Evolutionary conservation across 2,888 invertebrate genomes (phyloP).

Genomic region (Scrobipalpa costella): DNA sequence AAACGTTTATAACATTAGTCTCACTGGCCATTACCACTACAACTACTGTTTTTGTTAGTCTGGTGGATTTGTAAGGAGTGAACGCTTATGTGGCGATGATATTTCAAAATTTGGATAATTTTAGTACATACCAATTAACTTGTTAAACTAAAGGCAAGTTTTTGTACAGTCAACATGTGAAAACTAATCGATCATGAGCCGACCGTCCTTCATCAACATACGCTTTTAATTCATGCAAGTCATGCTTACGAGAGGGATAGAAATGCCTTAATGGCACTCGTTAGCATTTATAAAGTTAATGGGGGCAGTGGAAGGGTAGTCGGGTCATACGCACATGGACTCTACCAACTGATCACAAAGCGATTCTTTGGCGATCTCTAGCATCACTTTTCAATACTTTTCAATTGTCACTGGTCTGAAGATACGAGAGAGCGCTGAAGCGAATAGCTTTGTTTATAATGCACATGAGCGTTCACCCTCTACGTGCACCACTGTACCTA

Average conservation of each 20-base stretch:
- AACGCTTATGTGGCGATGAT: constrained; percentile 40
- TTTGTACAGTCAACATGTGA: not conserved
- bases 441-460: not conserved
- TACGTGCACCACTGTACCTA: constrained; percentile 58
- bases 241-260: constrained; percentile 7
- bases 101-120: not conserved
- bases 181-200: constrained; percentile 4
- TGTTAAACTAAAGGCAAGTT: not conserved
- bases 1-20: not conserved
- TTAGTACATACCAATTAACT: not conserved
- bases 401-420: not conserved
- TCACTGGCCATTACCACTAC: not conserved
- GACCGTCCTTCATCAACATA: not conserved
- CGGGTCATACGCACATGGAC: not conserved
- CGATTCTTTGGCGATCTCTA: not conserved
- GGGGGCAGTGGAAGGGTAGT: not conserved
- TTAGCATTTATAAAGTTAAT: constrained; percentile 7
- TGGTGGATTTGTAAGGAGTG: constrained; percentile 35
- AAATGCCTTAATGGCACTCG: constrained; percentile 9
- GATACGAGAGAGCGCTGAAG: not conserved
- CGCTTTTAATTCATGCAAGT: constrained; percentile 13
- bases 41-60: constrained; percentile 27
- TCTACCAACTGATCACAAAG: not conserved
- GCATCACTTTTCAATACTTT: not conserved
- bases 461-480: constrained; percentile 34